Conservation (phyloP, 2,888 invertebrate genomes). For the Pogonocherus hispidulus region DNA sequence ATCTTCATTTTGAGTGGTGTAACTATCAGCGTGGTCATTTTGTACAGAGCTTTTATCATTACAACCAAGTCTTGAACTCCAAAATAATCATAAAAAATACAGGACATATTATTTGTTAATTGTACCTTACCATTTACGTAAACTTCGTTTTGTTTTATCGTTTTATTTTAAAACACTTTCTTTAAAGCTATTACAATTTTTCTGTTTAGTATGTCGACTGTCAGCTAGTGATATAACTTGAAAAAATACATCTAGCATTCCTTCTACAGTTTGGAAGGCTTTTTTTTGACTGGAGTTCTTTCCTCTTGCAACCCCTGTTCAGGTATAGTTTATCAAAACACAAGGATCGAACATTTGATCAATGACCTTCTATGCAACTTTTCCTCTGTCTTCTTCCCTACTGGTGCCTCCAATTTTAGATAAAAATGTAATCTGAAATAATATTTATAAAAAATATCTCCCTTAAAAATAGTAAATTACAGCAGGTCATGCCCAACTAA, state of each 20-base stretch:
- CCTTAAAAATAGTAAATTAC: no score
- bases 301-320: constrained; percentile 46
- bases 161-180: constrained; percentile 48
- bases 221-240: constrained; percentile 46
- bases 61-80: neutral
- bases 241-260: constrained; percentile 48
- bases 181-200: constrained; percentile 47
- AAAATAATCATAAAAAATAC: neutral
- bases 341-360: constrained; percentile 41
- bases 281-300: constrained; percentile 32
- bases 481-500: no score
- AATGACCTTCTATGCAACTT: constrained; percentile 46
- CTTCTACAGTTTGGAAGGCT: constrained; percentile 43
- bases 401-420: constrained; percentile 44
- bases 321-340: constrained; percentile 44
- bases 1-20: neutral
- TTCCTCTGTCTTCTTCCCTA: constrained; percentile 44
- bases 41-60: constrained; percentile 13
- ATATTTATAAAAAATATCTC: no score
- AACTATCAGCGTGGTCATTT: constrained; percentile 21
- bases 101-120: neutral
- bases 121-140: constrained; percentile 45
- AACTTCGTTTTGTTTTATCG: constrained; percentile 48
- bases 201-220: constrained; percentile 46
- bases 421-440: constrained; percentile 44